Evolutionary conservation across 2,113 vertebrate genomes (phyloP), one percentile per base, ranked within the genome.

Genomic region (Hylia prasina): DNA sequence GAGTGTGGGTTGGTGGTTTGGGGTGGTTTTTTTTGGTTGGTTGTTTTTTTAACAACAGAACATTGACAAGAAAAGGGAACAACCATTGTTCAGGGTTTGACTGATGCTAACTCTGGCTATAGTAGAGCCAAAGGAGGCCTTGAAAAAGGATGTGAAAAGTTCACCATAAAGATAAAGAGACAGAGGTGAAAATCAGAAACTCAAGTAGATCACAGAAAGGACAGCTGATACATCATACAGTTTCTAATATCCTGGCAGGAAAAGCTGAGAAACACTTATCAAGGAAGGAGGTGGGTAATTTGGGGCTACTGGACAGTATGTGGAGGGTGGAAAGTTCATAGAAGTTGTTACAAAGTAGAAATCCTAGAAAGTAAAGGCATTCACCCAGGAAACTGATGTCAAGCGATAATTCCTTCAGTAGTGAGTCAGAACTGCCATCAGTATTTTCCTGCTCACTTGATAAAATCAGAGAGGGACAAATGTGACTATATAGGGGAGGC

Each of bases 1-100:
- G 7, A 51, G 25, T 45, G 25, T 37, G 16, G n/a, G 14, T 31
- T 30, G 28, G 6, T 2, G 2, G 24, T 48, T 21, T 56, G 15
- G 10, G 15, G 1, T 2, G 3, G 6, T 15, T 53, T 31, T 40
- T 28, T 42, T 31, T 40, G 3, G 3, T n/a, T 25, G 6, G 3
- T 11, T 51, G 4, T 18, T 61, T 57, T 51, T 72, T 82, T 25
- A 48, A 30, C 22, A 81, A 15, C 23, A 63, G 42, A 51, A 45
- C 64, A 47, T 16, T 39, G 18, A 75, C 25, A 71, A 79, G 70
- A 88, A 71, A 63, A 93, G 35, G 68, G 19, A 57, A 54, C 65
- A 71, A 42, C 65, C 7, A 31, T 44, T 35, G 30, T 45, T 80
- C 31, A 28, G 53, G 21, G 58, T 33, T 64, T 83, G 53, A 69